These are phyloP conservation scores for Polymixis flavicincta DNA, from an alignment of 2,888 invertebrate species.

Conservation along the genomic window DNA sequence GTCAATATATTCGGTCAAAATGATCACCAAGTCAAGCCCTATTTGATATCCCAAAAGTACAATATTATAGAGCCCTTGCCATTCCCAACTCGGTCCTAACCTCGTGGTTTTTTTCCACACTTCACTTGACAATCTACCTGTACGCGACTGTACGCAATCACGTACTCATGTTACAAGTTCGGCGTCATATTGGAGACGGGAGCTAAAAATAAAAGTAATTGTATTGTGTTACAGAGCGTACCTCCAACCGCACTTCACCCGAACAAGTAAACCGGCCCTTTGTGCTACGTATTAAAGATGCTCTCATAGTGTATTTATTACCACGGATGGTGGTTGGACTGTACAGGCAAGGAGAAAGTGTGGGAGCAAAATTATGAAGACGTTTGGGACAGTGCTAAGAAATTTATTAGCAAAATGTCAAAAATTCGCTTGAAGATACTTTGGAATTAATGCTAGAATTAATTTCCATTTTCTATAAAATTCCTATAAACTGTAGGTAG, in stretches of 20 bases:
- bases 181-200: conserved; percentile 59
- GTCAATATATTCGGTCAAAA: background rate
- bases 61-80: background rate
- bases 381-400: background rate
- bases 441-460: background rate
- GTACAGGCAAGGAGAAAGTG: conserved; percentile 11
- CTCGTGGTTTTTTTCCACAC: conserved; percentile 31
- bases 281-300: background rate
- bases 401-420: background rate
- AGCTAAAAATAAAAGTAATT: conserved; percentile 55
- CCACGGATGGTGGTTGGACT: too few relatives aligned
- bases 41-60: background rate
- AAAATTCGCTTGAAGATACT: background rate
- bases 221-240: conserved; percentile 66
- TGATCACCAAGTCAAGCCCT: background rate
- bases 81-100: background rate
- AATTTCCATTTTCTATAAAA: background rate
- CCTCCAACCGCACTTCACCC: background rate
- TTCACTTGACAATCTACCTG: conserved; percentile 20
- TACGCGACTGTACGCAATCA: conserved; percentile 33
- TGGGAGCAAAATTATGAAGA: background rate
- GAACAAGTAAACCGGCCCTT: background rate
- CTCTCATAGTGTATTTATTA: background rate
- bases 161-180: conserved; percentile 59
- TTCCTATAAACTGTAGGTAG: background rate